Percentiles rank a stretch among this genome's conserved stretches.
Evolutionary conservation across 2,888 invertebrate genomes (phyloP).

Genomic region (Baronia brevicornis): DNA sequence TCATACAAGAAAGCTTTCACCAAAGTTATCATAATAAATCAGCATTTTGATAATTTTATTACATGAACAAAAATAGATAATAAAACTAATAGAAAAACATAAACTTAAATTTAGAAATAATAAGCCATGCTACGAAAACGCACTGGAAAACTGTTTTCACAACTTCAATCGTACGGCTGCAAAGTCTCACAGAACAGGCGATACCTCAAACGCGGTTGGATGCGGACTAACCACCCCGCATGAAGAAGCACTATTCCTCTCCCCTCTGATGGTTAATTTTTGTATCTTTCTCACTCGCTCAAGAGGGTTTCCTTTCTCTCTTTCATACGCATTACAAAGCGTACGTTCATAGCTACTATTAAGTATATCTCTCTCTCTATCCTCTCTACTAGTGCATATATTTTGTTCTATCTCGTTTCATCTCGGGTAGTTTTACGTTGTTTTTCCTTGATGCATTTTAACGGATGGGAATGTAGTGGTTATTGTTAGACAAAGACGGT

Average conservation of each 20-base stretch:
- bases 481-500: constrained; percentile 76
- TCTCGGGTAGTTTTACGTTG: constrained; percentile 72
- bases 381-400: constrained; percentile 72
- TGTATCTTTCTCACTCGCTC: constrained; percentile 54
- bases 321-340: constrained; percentile 52
- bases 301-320: constrained; percentile 57
- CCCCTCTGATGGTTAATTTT: constrained; percentile 73
- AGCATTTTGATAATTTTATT: not conserved
- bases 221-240: constrained; percentile 74
- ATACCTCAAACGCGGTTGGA: constrained; percentile 64
- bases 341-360: constrained; percentile 65
- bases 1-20: constrained; percentile 11
- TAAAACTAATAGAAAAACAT: constrained; percentile 24
- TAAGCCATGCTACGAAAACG: constrained; percentile 39
- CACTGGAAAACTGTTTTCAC: constrained; percentile 58
- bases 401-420: constrained; percentile 75
- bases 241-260: constrained; percentile 70
- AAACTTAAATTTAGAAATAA: constrained; percentile 47
- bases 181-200: constrained; percentile 39
- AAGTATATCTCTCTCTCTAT: constrained; percentile 68
- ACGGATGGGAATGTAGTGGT: constrained; percentile 75
- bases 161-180: constrained; percentile 56
- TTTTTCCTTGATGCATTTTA: constrained; percentile 76
- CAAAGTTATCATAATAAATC: constrained; percentile 7
- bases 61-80: constrained; percentile 1